These are phyloP conservation scores for Anticlea derivata DNA, from an alignment of 2,888 invertebrate species.

Conservation along the genomic window DNA sequence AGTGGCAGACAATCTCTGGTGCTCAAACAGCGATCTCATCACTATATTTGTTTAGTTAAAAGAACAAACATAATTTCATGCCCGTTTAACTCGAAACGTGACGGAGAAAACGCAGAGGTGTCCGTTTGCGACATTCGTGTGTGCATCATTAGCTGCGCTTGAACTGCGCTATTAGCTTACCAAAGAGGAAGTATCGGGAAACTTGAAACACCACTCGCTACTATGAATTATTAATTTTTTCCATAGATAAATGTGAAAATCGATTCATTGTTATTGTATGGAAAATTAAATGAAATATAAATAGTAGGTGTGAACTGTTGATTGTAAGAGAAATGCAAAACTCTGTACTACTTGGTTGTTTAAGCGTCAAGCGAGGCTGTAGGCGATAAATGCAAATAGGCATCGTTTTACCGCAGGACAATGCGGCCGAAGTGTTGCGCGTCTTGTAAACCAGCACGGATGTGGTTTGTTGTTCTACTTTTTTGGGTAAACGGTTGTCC, in stretches of 20 bases:
- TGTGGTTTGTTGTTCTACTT: constrained; percentile 79
- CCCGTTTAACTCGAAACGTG: constrained; percentile 47
- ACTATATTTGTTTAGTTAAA: constrained; percentile 53
- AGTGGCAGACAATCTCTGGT: constrained; percentile 25
- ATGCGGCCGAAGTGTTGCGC: constrained; percentile 74
- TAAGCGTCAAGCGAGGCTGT: constrained; percentile 47
- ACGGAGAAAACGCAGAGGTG: constrained; percentile 53
- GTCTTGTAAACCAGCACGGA: constrained; percentile 77
- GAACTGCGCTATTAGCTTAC: constrained; percentile 49
- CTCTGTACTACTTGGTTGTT: constrained; percentile 41
- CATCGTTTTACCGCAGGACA: constrained; percentile 75
- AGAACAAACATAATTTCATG: constrained; percentile 56
- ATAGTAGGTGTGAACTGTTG: constrained; percentile 32
- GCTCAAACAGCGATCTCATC: constrained; percentile 38
- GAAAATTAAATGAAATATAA: constrained; percentile 31
- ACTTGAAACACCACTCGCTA: constrained; percentile 39
- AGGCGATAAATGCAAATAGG: constrained; percentile 77
- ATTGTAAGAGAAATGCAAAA: constrained; percentile 61
- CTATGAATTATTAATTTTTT: constrained; percentile 40
- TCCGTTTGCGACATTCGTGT: constrained; percentile 53
- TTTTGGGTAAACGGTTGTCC: constrained; percentile 79
- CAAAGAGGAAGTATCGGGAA: constrained; percentile 29
- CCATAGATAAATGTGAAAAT: constrained; percentile 19
- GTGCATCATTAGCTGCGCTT: constrained; percentile 55
- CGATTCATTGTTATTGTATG: constrained; percentile 36